Conservation (phyloP, 2,113 vertebrate genomes). For the Psephotus haematonotus region DNA sequence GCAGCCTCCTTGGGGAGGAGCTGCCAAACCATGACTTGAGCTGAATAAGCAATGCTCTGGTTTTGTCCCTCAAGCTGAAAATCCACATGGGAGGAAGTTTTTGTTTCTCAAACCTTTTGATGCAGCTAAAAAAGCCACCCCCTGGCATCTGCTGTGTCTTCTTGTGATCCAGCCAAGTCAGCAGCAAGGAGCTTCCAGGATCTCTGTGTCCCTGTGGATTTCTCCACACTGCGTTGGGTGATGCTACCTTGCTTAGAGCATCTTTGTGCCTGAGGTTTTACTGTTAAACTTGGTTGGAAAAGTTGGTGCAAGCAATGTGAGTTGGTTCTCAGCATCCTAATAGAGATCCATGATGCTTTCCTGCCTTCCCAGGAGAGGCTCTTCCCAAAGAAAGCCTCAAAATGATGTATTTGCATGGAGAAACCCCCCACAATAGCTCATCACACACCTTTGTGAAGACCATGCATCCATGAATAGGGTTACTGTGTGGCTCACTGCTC, state of each 20-base stretch:
- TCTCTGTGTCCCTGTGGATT: background rate
- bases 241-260: background rate
- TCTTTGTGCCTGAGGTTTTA: background rate
- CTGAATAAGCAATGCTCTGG: conserved; percentile 36
- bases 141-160: conserved; percentile 33
- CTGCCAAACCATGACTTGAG: conserved; percentile 13
- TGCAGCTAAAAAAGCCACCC: conserved; percentile 37
- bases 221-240: fast-evolving
- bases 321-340: background rate
- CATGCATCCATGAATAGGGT: fast-evolving
- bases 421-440: background rate
- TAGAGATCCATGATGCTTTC: background rate
- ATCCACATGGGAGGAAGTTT: conserved; percentile 3
- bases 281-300: background rate
- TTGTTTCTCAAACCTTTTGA: background rate
- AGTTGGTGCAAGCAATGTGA: background rate
- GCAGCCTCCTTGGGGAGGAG: background rate
- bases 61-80: conserved; percentile 31
- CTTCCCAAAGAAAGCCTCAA: background rate
- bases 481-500: background rate
- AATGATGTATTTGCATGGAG: background rate
- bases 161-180: background rate
- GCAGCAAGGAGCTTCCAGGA: background rate
- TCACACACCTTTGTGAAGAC: fast-evolving
- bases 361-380: background rate